A percentile compares a stretch with the other conserved stretches of the same genome.
Evolutionary conservation across 1,140 invertebrate genomes (phyloP).

Genomic region (Caenorhabditis inopinata): DNA sequence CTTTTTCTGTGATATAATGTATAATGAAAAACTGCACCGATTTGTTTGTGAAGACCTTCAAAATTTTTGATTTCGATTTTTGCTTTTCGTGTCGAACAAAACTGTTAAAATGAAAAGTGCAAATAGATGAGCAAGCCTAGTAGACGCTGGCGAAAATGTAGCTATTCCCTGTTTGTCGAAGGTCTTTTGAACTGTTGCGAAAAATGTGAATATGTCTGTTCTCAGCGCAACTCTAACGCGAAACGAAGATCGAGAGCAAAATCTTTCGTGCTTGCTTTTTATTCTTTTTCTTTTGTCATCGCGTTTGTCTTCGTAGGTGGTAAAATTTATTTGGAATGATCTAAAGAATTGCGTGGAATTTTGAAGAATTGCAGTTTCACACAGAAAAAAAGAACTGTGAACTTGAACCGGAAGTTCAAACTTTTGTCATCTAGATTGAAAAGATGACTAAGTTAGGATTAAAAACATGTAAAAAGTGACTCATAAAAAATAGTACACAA

Average conservation of each 20-base stretch:
- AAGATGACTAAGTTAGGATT: too few species aligned
- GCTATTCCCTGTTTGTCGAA: not conserved
- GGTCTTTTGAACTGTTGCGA: conserved; percentile 25
- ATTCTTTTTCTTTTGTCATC: too few species aligned
- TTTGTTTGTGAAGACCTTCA: not conserved
- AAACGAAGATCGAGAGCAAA: conserved; percentile 6
- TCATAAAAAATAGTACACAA: too few species aligned
- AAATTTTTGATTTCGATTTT: conserved; percentile 17
- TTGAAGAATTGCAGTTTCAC: not conserved
- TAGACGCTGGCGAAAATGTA: too few species aligned
- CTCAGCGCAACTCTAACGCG: not conserved
- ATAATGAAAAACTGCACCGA: not conserved
- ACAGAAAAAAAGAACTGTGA: not conserved
- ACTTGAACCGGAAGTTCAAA: too few species aligned
- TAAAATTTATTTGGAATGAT: not conserved
- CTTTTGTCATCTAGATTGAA: too few species aligned
- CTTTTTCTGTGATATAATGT: not conserved
- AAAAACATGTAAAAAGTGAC: not conserved
- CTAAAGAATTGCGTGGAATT: not conserved
- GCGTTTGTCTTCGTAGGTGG: conserved; percentile 1
- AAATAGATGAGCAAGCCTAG: too few species aligned
- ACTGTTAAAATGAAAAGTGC: not conserved
- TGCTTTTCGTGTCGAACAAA: not conserved
- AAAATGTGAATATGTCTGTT: conserved; percentile 30
- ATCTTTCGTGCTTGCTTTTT: not conserved